Evolutionary conservation across 2,888 invertebrate species (phyloP).

Genomic region (Pyrrhia umbra): DNA sequence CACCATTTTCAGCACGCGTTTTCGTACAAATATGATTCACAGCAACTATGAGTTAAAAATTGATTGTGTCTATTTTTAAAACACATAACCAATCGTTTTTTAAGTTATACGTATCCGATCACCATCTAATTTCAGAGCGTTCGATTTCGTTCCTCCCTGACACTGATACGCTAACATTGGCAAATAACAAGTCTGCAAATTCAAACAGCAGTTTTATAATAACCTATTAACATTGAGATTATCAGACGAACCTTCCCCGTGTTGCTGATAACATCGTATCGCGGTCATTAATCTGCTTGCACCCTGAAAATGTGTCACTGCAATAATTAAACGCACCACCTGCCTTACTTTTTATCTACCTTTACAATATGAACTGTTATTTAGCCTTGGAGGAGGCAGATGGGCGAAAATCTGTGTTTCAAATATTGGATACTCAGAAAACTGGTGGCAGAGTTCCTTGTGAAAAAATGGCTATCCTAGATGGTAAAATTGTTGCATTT

Average conservation of each 20-base stretch:
- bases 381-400: background rate
- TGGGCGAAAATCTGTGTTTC: background rate
- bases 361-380: background rate
- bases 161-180: background rate
- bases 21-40: too few species aligned
- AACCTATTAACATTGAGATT: conserved; percentile 8
- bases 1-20: too few species aligned
- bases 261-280: conserved; percentile 31
- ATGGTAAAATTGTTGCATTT: too few species aligned
- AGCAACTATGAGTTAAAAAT: too few species aligned
- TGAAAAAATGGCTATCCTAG: too few species aligned
- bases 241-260: conserved; percentile 22
- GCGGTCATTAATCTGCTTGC: conserved; percentile 39
- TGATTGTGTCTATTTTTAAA: too few species aligned
- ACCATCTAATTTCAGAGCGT: too few species aligned
- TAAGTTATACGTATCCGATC: too few species aligned
- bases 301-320: conserved; percentile 34
- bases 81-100: too few species aligned
- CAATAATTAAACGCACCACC: conserved; percentile 37
- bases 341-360: conserved; percentile 21
- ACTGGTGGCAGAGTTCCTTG: too few species aligned
- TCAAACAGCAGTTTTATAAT: conserved; percentile 15
- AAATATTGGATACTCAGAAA: too few species aligned
- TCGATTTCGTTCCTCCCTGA: too few species aligned
- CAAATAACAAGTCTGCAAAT: background rate